Evolutionary conservation across 2,888 invertebrate species (phyloP), one percentile per base, ranked within the genome.

Genomic region (Scaptomyza caliginosa): DNA sequence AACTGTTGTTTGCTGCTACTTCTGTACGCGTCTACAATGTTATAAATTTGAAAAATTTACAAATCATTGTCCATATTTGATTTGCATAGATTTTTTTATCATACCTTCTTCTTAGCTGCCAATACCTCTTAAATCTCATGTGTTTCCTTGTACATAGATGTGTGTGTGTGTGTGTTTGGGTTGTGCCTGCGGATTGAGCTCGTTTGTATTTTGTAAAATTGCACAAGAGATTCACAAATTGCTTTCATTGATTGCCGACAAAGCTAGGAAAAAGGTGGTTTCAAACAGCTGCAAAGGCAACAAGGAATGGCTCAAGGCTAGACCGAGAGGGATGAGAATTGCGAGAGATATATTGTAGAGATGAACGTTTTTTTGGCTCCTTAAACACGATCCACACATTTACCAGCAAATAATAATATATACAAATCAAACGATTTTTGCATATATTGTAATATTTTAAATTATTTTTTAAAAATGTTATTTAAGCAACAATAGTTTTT

Each of bases 61-160:
- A 87, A 87, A 86, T 86, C 86, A 78, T 84, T 71, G 70, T 75
- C 74, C 77, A 80, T 78, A 78, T 81, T 83, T 79, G 79, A 87
- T 87, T 87, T 87, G 75, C 86, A 85, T 84, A 68, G 62, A 68
- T 54, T 66, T 67, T 60, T 57, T 23, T 42, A 30, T 40, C 49
- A 24, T 38, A 60, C 26, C 28, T 30, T 50, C 56, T 57, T 55
- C 60, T 58, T 51, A 57, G 54, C 60, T 68, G 66, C 45, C 74
- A 64, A 67, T 76, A 59, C 62, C 54, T 63, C 49, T 51, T 23
- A 23, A 49, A 32, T 6, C 39, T 62, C 30, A 11, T 39, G 10
- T 49, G 51, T 59, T 34, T 6, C 7, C 43, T 24, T 11, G 32
- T 13, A 8, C 26, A 16, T 2, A n/a, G 21, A 17, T 40, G 16